Conservation (phyloP, 2,797 vertebrate genomes). For the Characodon lateralis region DNA sequence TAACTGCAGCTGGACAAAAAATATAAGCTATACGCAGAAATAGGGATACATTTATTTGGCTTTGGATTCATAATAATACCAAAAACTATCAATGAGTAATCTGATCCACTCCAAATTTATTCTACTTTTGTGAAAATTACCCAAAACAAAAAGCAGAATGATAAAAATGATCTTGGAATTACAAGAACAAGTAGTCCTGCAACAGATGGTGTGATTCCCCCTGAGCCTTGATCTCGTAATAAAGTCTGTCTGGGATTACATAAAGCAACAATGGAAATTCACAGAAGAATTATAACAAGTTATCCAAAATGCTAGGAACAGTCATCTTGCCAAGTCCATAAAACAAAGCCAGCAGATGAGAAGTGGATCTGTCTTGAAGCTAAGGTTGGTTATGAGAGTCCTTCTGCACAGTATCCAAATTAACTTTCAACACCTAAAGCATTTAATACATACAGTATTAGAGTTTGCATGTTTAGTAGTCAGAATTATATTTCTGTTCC, state of each 20-base stretch:
- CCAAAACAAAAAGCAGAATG: background rate
- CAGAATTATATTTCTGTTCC: background rate
- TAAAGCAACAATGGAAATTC: constrained; percentile 15
- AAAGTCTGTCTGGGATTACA: constrained; percentile 12
- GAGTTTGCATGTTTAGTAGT: background rate
- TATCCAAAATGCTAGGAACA: background rate
- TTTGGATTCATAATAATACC: background rate
- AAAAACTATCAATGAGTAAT: background rate
- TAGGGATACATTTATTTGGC: background rate
- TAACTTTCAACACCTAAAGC: background rate
- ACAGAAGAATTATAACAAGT: background rate
- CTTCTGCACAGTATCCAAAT: background rate
- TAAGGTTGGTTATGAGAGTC: background rate
- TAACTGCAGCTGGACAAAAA: background rate
- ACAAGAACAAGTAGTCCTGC: background rate
- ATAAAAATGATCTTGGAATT: background rate
- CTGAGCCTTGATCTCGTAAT: background rate
- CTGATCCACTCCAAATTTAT: background rate
- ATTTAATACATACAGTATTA: background rate
- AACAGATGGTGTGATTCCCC: constrained; percentile 19
- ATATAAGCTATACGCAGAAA: background rate
- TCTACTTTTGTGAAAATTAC: constrained; percentile 2
- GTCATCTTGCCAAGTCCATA: background rate
- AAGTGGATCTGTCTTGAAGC: background rate
- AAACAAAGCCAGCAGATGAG: background rate